Evolutionary conservation across 2,797 vertebrate species (phyloP).

Genomic region (Loris lydekkerianus): DNA sequence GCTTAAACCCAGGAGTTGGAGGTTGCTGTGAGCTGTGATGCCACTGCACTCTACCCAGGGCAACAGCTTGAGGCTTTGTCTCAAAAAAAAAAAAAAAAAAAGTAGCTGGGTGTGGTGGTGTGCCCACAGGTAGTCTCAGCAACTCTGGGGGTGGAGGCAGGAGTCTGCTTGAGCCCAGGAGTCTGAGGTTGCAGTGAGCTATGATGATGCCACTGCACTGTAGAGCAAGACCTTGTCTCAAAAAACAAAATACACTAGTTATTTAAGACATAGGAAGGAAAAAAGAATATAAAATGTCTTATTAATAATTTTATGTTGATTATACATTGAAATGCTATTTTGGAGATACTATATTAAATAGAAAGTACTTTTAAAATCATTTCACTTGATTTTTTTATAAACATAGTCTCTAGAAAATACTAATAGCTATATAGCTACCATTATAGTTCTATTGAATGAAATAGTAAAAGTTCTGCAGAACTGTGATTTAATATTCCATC

Average conservation of each 20-base stretch:
- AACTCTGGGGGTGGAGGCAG: background rate
- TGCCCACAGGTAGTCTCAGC: background rate
- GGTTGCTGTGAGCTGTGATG: no score
- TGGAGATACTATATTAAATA: background rate
- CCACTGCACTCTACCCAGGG: no score
- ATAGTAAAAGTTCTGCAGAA: background rate
- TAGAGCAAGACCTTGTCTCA: background rate
- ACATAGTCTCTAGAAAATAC: background rate
- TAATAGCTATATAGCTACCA: background rate
- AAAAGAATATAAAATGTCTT: background rate
- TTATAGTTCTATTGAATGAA: background rate
- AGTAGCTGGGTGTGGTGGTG: background rate
- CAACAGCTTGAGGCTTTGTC: no score
- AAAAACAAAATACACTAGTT: background rate
- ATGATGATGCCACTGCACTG: background rate
- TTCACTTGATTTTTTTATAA: constrained; percentile 36
- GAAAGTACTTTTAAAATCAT: constrained; percentile 28
- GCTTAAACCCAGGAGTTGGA: no score
- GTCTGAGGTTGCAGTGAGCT: background rate
- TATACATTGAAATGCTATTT: constrained; percentile 34
- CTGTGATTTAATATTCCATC: background rate
- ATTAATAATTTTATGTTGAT: background rate
- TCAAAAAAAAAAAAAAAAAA: background rate
- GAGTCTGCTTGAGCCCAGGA: background rate
- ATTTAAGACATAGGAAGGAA: background rate